Evolutionary conservation across 2,888 invertebrate genomes (phyloP), one percentile per base, ranked within the genome.

Genomic region (Blastobasis lacticolella): DNA sequence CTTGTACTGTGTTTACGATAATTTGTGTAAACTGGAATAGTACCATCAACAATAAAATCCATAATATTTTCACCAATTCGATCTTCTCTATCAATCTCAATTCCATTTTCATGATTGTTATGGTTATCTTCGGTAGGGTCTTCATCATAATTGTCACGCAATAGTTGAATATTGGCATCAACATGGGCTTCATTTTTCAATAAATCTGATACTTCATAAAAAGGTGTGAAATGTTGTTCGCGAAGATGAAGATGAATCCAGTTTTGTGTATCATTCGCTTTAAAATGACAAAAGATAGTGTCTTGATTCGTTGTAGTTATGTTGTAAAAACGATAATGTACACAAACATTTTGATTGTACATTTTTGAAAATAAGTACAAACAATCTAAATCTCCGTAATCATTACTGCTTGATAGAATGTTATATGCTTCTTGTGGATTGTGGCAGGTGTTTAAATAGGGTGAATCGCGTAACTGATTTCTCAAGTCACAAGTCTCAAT

Each of bases 341-440:
- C 69, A 63, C 67, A 70, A 66, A 71, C 49, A 65, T 71, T 69
- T 70, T 69, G 66, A 68, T 63, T 64, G 66, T 67, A 68, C 37
- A 60, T 63, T 66, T 67, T 71, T 59, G 69, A 47, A 47, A 69
- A 68, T 53, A 70, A 62, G 57, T 67, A 67, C 51, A 69, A 64
- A 64, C 65, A 66, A 66, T 68, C 59, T 64, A 71, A 65, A 64
- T 67, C 66, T 66, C 69, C 69, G 52, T 58, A 67, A 4, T 64
- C 61, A 63, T 64, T 64, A 51, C 45, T 61, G 54, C 65, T 67
- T 63, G 64, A 65, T 49, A 67, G 63, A 54, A 69, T 69, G 49
- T 64, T 66, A 60, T 64, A 64, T 60, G 63, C 64, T 66, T 67
- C 64, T 56, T 67, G 62, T 49, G 68, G 67, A 67, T 67, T 67